Conservation (phyloP, 2,113 vertebrate genomes). For the Indicator indicator region DNA sequence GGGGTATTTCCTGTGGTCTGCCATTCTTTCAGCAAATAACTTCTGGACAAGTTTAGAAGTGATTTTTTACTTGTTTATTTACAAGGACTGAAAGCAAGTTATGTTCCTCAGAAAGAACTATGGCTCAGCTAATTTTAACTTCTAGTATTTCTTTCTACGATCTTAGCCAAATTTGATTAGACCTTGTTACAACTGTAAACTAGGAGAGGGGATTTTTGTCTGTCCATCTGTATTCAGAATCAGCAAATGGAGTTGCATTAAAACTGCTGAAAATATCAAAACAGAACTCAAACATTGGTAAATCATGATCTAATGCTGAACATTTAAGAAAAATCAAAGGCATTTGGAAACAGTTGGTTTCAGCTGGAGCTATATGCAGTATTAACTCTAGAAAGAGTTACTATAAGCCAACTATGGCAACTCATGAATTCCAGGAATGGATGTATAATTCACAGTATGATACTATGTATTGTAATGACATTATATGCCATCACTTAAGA, state of each 20-base stretch:
- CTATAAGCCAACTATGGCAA: neutral
- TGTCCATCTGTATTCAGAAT: neutral
- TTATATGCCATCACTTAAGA: slow-evolving; percentile 46
- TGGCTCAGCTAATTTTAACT: neutral
- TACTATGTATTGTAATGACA: slow-evolving; percentile 35
- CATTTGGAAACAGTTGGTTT: slow-evolving; percentile 25
- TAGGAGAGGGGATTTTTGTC: neutral
- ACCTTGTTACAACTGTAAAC: neutral
- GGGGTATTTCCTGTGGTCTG: neutral
- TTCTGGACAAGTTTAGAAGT: neutral
- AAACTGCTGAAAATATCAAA: neutral
- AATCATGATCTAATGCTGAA: neutral
- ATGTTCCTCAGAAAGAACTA: neutral
- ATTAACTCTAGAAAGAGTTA: slow-evolving; percentile 6
- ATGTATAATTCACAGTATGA: slow-evolving; percentile 39
- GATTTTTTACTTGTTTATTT: neutral
- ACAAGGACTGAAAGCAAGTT: neutral
- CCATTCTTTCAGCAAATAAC: neutral
- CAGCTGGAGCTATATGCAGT: neutral
- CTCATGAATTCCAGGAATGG: slow-evolving; percentile 4
- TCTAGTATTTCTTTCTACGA: neutral
- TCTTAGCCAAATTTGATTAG: neutral
- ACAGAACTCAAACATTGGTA: neutral
- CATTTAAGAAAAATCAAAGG: neutral
- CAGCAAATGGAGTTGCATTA: neutral